These are phyloP conservation scores for Conistra vaccinii DNA, from an alignment of 2,888 invertebrate species.

Conservation along the genomic window DNA sequence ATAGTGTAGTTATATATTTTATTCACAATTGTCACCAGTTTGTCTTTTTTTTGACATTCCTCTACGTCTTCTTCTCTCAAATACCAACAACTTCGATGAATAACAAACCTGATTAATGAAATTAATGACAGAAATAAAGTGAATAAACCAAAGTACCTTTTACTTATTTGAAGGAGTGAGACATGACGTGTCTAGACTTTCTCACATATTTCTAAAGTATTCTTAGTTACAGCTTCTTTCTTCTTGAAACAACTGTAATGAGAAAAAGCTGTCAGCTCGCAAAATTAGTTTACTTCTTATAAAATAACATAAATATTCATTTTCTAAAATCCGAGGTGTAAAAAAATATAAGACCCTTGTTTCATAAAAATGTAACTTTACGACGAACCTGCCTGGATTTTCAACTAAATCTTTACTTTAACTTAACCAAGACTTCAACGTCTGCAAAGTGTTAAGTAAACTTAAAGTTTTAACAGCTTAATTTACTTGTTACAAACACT, in stretches of 20 bases:
- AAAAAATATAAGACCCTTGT: background rate
- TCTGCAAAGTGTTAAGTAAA: slow-evolving; percentile 40
- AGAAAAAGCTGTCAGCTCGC: background rate
- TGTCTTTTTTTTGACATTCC: too few relatives aligned
- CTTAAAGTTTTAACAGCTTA: slow-evolving; percentile 41
- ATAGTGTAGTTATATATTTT: too few relatives aligned
- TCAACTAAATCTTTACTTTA: slow-evolving; percentile 27
- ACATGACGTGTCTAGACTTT: background rate
- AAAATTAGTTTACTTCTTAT: slow-evolving; percentile 24
- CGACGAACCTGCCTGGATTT: slow-evolving; percentile 15
- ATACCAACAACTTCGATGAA: background rate
- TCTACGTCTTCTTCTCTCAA: background rate
- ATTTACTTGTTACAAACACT: slow-evolving; percentile 37
- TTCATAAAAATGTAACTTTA: slow-evolving; percentile 37
- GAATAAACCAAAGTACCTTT: background rate
- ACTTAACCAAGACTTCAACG: slow-evolving; percentile 44
- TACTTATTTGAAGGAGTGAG: background rate
- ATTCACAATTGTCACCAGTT: too few relatives aligned
- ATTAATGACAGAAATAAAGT: background rate
- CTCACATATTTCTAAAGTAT: background rate
- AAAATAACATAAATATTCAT: slow-evolving; percentile 24
- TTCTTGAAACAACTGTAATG: slow-evolving; percentile 9
- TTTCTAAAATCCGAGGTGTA: background rate
- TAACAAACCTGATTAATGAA: background rate
- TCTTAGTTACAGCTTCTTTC: background rate